A percentile compares a stretch with the other conserved stretches of the same genome.
These are phyloP conservation scores for Pseudorasbora parva DNA, from an alignment of 2,113 vertebrate genomes.

Conservation along the genomic window DNA sequence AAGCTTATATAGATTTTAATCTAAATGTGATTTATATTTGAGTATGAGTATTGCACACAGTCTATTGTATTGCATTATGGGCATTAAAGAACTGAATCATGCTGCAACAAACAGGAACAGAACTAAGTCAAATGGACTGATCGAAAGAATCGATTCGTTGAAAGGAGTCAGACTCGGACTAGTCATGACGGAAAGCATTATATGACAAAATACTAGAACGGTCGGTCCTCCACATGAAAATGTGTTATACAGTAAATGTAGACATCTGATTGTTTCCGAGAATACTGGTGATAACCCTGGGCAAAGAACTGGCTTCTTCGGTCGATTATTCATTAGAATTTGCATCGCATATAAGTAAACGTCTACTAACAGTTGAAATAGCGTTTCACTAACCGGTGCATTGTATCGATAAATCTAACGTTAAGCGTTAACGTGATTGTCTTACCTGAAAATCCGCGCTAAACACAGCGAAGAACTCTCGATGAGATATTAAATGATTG, in stretches of 20 bases:
- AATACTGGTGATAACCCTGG: background rate
- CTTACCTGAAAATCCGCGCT: background rate
- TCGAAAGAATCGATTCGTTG: background rate
- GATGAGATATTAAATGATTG: background rate
- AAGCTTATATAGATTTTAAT: background rate
- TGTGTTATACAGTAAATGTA: background rate
- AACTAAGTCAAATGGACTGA: background rate
- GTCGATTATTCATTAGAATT: background rate
- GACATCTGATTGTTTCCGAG: background rate
- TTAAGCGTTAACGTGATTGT: background rate
- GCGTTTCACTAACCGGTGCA: background rate
- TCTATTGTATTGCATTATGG: too few species aligned
- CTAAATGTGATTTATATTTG: background rate
- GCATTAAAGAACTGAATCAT: background rate
- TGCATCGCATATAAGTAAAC: background rate
- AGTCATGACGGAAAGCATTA: constrained; percentile 3
- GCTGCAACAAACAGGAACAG: background rate
- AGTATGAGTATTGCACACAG: background rate
- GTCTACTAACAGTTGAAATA: background rate
- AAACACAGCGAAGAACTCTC: background rate
- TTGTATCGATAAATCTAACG: background rate
- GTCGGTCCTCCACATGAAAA: background rate
- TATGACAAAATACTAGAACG: constrained; percentile 12
- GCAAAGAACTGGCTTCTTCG: background rate
- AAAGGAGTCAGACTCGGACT: background rate